These are phyloP conservation scores for Arbacia lixula DNA, from an alignment of 53 echinoderm and acorn worm species.

Conservation along the genomic window DNA sequence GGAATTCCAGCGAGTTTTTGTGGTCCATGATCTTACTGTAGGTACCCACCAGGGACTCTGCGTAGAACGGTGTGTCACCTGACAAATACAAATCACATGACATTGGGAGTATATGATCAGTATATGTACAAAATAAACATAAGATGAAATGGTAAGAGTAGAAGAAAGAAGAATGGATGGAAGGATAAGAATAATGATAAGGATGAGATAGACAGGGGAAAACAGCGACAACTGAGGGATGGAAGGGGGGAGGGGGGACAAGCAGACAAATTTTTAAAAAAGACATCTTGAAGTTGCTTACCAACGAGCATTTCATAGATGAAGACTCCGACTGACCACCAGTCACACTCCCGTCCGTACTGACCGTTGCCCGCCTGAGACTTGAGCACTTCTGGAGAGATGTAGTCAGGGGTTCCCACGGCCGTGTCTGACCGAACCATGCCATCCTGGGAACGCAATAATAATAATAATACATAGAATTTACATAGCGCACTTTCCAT, in stretches of 20 bases:
- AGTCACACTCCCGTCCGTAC: conserved; percentile 98
- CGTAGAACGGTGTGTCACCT: conserved; percentile 99
- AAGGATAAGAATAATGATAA: background rate
- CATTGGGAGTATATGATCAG: background rate
- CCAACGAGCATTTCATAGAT: conserved; percentile 99
- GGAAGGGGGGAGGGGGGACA: background rate
- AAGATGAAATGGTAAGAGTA: background rate
- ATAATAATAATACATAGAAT: no score
- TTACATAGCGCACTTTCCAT: no score
- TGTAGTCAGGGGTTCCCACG: conserved; percentile 98
- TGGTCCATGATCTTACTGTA: conserved; percentile 99
- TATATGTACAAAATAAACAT: background rate
- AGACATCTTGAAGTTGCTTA: conserved; percentile 28
- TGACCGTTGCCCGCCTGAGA: conserved; percentile 97
- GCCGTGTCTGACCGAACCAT: conserved; percentile 98
- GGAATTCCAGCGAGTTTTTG: conserved; percentile 84
- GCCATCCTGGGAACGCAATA: conserved; percentile 73
- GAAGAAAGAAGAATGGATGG: background rate
- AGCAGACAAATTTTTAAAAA: background rate
- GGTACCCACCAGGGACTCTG: conserved; percentile 96
- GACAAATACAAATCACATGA: background rate
- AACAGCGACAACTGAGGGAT: background rate
- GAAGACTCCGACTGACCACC: conserved; percentile 99
- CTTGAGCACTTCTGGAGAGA: conserved; percentile 95
- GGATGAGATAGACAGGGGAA: background rate